Evolutionary conservation across 2,797 vertebrate genomes (phyloP), one percentile per base, ranked within the genome.

Genomic region (Onychomys torridus): DNA sequence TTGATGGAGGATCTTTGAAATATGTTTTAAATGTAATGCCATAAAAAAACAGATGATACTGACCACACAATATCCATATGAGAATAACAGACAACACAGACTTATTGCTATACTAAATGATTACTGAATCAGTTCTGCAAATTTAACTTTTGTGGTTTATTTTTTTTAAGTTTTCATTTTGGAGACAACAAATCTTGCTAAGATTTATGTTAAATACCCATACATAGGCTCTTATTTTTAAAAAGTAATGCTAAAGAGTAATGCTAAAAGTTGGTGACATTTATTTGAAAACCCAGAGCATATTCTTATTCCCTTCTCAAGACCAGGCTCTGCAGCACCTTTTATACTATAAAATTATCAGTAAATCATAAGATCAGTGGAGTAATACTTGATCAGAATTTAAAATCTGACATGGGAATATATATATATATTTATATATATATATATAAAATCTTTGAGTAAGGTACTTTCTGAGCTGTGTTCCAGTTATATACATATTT

Each of bases 401-500:
- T 76, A 59, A 94, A 91, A 89, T 83, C 37, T 49, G 17, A 93
- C 91, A 91, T 46, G 57, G 19, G 34, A 83, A 49, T 85, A n/a
- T 9, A 52, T n/a, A 67, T 12, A 25, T 67, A 67, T n/a, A 67
- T 12, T 14, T 65, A 23, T 25, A 25, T n/a, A n/a, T n/a, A 49
- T 85, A n/a, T 9, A 52, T 32, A 65, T 84, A 65, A n/a, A 89
- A 87, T 86, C 19, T 10, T 92, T 69, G 59, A 46, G 6, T 77
- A 82, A 57, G 34, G 49, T 21, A 84, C 49, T 93, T 93, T 65
- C 9, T 87, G 46, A 91, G 76, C 43, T 94, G 71, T 49, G 92
- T 78, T 96, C 95, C 16, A n/a, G 9, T 57, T 93, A 93, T 79
- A 73, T 79, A 63, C 32, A 78, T 81, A 61, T 94, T 96, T 94